Conservation (phyloP, 2,113 vertebrate genomes). For the Cebus imitator region DNA sequence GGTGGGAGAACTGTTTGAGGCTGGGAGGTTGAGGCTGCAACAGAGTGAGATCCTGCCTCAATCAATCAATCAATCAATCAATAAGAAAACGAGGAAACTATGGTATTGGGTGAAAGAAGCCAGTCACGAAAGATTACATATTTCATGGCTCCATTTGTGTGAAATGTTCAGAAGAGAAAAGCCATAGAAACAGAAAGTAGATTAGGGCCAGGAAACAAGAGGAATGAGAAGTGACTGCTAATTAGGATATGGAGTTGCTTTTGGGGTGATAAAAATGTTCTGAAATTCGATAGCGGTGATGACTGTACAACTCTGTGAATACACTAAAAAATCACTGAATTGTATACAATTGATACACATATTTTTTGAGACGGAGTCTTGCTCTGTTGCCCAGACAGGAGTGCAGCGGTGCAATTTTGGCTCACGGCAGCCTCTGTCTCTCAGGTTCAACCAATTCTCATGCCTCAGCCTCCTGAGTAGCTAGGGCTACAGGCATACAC, state of each 20-base stretch:
- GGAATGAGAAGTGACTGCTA: not conserved
- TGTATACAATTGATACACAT: not conserved
- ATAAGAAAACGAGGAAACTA: not conserved
- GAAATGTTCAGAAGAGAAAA: constrained; percentile 18
- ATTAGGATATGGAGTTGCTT: not conserved
- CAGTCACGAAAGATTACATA: not conserved
- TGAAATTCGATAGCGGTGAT: not conserved
- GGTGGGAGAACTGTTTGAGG: not conserved
- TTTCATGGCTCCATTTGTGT: not conserved
- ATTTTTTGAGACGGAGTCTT: too few relatives aligned
- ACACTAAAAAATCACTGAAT: not conserved
- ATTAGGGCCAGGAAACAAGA: not conserved
- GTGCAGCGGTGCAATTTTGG: too few relatives aligned
- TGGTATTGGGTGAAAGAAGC: not conserved
- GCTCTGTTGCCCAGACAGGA: too few relatives aligned
- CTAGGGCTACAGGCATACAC: too few relatives aligned
- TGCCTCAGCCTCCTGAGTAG: too few relatives aligned
- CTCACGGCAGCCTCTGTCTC: too few relatives aligned
- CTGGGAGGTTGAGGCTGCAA: not conserved
- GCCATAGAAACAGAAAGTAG: not conserved
- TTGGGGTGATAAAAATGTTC: not conserved
- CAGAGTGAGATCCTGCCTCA: not conserved
- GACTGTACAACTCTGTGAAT: not conserved
- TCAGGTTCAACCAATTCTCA: too few relatives aligned
- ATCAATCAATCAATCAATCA: not conserved